A percentile compares a stretch with the other conserved stretches of the same genome.
Conservation (phyloP, 2,888 invertebrate genomes). For the Agrotis segetum region DNA sequence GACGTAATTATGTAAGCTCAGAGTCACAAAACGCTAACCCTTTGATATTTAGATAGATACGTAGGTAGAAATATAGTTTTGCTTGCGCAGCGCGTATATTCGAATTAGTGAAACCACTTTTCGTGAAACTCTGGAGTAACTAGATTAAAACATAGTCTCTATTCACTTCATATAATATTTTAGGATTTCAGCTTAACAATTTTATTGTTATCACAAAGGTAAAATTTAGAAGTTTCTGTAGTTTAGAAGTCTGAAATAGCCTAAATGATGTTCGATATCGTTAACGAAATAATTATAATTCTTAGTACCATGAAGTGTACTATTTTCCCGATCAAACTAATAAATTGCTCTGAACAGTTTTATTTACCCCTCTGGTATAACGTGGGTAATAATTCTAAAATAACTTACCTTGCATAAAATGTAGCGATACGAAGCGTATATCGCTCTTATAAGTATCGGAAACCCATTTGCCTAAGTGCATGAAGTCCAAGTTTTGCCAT, state of each 20-base stretch:
- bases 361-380: constrained; percentile 71
- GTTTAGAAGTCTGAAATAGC: neutral
- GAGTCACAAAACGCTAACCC: constrained; percentile 78
- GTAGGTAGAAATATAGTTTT: constrained; percentile 14
- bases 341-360: constrained; percentile 53
- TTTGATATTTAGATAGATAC: constrained; percentile 73
- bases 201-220: neutral
- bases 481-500: constrained; percentile 89
- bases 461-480: constrained; percentile 90
- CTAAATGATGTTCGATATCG: neutral
- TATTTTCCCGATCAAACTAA: constrained; percentile 39
- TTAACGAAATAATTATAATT: neutral
- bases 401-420: constrained; percentile 81
- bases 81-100: constrained; percentile 3
- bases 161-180: neutral
- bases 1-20: constrained; percentile 84
- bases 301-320: neutral
- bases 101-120: constrained; percentile 21
- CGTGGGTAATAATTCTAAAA: constrained; percentile 79
- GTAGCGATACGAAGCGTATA: constrained; percentile 81
- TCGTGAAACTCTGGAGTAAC: constrained; percentile 12
- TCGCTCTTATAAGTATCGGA: constrained; percentile 88
- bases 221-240: neutral
- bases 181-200: constrained; percentile 7
- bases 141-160: constrained; percentile 4